Base-by-base conservation (phyloP, 2,113 vertebrate species). In the Empidonax alnorum region DNA sequence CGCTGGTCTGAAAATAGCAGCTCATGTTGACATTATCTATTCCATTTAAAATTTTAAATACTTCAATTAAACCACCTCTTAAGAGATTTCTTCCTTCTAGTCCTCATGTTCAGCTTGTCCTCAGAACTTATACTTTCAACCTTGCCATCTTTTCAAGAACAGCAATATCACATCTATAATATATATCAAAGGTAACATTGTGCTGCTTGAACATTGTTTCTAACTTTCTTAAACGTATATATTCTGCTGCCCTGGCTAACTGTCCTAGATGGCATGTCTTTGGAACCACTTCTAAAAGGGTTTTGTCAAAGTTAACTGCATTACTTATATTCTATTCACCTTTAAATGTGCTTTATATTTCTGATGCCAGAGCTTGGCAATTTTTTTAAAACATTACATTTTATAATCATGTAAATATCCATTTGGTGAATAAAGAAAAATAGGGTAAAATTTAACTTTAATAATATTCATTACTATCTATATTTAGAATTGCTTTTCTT, bases 21-120 rank as follows among this genome's bases (percentile, higher is more conserved):
- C 79, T 94, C 87, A 46, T 95, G 90, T 96, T 97, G 95, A 98
- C 94, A 97, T 91, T 97, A 96, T 95, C 92, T 94, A 41, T 93
- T 91, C 79, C 77, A 88, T 96, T 97, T 96, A 96, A 97, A 95
- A 94, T 81, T 94, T 96, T 93, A 96, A 98, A 97, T 94, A 90
- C 92, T 97, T 97, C 73, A 96, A 97, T 95, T 97, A 91, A 96
- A 97, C 96, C 94, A 96, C 72, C 92, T 93, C 67, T 96, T 96
- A 93, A 92, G 89, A 87, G 69, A 86, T 95, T 95, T 63, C 96
- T 95, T 94, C 93, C 95, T 95, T 84, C 77, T 91, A 87, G 63
- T 95, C 50, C 90, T 95, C 90, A 78, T 93, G 75, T 94, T 95
- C 83, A 76, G 28, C 93, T 95, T 94, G 88, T 96, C 94, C 88